phyloP scores from a whole-genome alignment of 2,888 invertebrate genomes.

The Tromatobia lineatoria region DNA sequence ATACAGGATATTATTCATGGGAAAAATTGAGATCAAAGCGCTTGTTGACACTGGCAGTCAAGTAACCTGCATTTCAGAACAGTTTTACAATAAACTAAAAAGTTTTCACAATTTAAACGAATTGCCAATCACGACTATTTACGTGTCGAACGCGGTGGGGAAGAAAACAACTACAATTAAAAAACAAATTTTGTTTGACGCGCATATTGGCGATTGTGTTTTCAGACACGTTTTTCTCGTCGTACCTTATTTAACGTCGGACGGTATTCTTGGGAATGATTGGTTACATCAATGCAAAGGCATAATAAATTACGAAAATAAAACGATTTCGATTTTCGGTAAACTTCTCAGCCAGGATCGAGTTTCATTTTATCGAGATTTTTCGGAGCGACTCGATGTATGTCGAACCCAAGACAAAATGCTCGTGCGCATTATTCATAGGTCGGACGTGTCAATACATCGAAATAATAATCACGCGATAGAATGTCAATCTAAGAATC shows the following conservation, averaged over 20 bases:
- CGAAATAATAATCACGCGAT: background rate
- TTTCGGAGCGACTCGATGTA: slow-evolving; percentile 62
- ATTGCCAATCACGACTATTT: slow-evolving; percentile 54
- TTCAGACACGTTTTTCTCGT: background rate
- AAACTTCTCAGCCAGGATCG: background rate
- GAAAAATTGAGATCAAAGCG: background rate
- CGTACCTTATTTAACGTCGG: background rate
- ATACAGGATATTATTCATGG: no score
- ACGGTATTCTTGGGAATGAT: slow-evolving; percentile 52
- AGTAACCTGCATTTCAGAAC: no score
- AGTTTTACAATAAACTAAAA: slow-evolving; percentile 68
- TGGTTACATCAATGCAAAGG: slow-evolving; percentile 59
- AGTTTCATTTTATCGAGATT: slow-evolving; percentile 43
- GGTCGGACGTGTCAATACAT: background rate
- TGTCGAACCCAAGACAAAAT: background rate
- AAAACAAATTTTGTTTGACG: slow-evolving; percentile 66
- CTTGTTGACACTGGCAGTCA: no score
- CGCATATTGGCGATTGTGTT: slow-evolving; percentile 14
- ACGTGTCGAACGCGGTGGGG: slow-evolving; percentile 30
- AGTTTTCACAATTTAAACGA: slow-evolving; percentile 49
- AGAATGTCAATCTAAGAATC: background rate
- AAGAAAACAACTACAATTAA: slow-evolving; percentile 58
- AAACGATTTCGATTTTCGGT: slow-evolving; percentile 38
- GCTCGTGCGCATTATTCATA: background rate
- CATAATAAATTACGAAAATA: slow-evolving; percentile 50